phyloP scores from a whole-genome alignment of 1,140 invertebrate species.

The Zophobas atratus region DNA sequence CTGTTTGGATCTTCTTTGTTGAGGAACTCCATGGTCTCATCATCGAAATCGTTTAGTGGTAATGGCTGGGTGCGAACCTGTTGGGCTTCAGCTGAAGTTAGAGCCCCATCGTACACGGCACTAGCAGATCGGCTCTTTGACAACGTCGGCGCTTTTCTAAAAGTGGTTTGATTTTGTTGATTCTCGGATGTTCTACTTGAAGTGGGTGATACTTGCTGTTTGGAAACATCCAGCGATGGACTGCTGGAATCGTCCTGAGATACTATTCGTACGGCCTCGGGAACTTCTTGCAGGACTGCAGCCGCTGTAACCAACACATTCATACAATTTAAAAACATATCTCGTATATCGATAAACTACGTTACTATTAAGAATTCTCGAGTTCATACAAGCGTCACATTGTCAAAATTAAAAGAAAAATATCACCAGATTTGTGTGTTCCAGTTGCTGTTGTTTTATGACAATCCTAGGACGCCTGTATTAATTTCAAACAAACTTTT shows the following conservation, averaged over 20 bases:
- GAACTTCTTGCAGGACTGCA: constrained; percentile 71
- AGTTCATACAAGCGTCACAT: too few species aligned
- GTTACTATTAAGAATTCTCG: too few species aligned
- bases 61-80: constrained; percentile 70
- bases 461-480: too few species aligned
- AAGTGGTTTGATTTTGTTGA: constrained; percentile 42
- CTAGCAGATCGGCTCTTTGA: constrained; percentile 71
- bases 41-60: constrained; percentile 62
- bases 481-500: too few species aligned
- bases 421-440: too few species aligned
- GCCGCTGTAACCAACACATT: constrained; percentile 42
- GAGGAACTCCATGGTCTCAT: constrained; percentile 65
- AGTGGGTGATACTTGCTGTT: constrained; percentile 52
- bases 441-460: too few species aligned
- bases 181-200: constrained; percentile 34
- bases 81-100: constrained; percentile 73
- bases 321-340: constrained; percentile 18
- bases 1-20: constrained; percentile 65
- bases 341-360: background rate
- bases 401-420: too few species aligned
- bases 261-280: constrained; percentile 70
- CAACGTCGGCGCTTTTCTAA: constrained; percentile 69
- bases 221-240: constrained; percentile 54
- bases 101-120: constrained; percentile 68
- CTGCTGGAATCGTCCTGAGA: constrained; percentile 61